These are phyloP conservation scores for Epizoanthus illoricatus DNA, from an alignment of 92 coral and sea anemone species.

Conservation along the genomic window DNA sequence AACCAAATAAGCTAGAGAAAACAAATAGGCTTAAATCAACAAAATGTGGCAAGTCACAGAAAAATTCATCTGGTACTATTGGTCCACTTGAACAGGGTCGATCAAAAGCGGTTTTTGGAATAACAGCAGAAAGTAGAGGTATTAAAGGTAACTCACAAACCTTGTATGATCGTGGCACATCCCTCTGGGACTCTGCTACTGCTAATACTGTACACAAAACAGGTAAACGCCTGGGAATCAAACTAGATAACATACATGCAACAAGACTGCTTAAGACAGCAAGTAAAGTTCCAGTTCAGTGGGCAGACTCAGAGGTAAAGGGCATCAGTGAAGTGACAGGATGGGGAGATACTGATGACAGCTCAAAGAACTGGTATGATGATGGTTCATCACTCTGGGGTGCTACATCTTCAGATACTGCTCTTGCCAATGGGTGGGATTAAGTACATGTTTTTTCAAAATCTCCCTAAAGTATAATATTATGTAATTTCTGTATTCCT, in stretches of 20 bases:
- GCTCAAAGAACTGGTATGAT: conserved; percentile 67
- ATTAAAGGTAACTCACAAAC: too few relatives aligned
- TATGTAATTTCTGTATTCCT: too few relatives aligned
- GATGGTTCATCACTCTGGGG: conserved; percentile 70
- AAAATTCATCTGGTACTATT: conserved; percentile 59
- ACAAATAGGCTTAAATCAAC: conserved; percentile 70
- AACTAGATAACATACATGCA: not conserved
- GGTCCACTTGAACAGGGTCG: too few relatives aligned
- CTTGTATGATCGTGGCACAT: not conserved
- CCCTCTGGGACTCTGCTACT: not conserved
- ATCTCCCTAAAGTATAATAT: too few relatives aligned
- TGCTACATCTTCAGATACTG: not conserved
- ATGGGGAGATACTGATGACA: conserved; percentile 57
- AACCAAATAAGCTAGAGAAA: conserved; percentile 60
- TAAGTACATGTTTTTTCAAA: not conserved
- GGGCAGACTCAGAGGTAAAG: conserved; percentile 69
- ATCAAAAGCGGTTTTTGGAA: too few relatives aligned
- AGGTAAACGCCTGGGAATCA: not conserved
- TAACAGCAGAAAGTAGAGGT: too few relatives aligned
- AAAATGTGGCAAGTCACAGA: conserved; percentile 50
- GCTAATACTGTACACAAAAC: not conserved
- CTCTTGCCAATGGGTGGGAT: not conserved
- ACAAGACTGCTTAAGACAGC: conserved; percentile 10
- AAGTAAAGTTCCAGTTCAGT: conserved; percentile 55
- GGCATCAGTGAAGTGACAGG: conserved; percentile 35